Evolutionary conservation across 2,888 invertebrate species (phyloP).

Genomic region (Apodemia mormo): DNA sequence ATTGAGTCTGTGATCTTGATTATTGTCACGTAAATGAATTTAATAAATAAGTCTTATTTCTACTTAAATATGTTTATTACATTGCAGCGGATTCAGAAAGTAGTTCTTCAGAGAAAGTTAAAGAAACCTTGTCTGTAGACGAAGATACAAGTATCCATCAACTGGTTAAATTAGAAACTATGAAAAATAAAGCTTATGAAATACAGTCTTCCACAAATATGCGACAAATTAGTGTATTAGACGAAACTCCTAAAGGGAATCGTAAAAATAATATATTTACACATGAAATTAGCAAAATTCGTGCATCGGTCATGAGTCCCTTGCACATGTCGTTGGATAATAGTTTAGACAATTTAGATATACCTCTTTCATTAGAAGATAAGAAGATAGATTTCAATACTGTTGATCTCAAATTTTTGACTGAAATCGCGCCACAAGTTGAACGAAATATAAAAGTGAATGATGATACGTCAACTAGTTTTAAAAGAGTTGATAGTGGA

Average conservation of each 20-base stretch:
- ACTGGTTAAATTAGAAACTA: constrained; percentile 51
- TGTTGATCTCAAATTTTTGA: constrained; percentile 75
- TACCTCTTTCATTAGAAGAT: constrained; percentile 62
- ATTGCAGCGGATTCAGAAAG: constrained; percentile 55
- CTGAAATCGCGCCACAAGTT: constrained; percentile 60
- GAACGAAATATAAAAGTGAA: constrained; percentile 52
- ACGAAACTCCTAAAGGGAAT: constrained; percentile 66
- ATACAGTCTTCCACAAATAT: constrained; percentile 54
- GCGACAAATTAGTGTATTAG: constrained; percentile 45
- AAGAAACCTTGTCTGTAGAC: constrained; percentile 57
- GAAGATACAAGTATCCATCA: constrained; percentile 56
- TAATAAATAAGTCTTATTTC: neutral
- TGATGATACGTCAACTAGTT: constrained; percentile 57
- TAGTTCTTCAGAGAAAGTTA: constrained; percentile 44
- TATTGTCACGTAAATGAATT: too few relatives aligned
- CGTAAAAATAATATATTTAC: constrained; percentile 50
- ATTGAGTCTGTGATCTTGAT: too few relatives aligned
- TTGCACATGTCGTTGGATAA: constrained; percentile 68
- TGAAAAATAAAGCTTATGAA: constrained; percentile 43
- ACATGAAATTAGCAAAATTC: constrained; percentile 73
- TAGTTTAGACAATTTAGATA: constrained; percentile 64
- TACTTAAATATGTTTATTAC: neutral
- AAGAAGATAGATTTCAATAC: constrained; percentile 73
- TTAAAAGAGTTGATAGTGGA: constrained; percentile 71
- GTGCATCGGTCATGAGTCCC: constrained; percentile 53